A percentile compares a stretch with the other conserved stretches of the same genome.
These are phyloP conservation scores for Patagioenas fasciata DNA, from an alignment of 2,113 vertebrate genomes.

Conservation along the genomic window DNA sequence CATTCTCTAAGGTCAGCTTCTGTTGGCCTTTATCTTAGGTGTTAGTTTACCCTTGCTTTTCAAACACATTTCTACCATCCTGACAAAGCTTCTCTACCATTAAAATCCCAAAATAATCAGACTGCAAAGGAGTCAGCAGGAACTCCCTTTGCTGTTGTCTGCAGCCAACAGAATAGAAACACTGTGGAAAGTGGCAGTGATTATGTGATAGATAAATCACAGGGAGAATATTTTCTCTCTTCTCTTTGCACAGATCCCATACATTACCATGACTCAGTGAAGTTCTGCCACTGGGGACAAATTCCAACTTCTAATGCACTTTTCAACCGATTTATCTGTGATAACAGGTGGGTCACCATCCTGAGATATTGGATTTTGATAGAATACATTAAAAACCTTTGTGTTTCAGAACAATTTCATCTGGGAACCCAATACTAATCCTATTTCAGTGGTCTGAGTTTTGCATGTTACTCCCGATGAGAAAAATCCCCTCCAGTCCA, in stretches of 20 bases:
- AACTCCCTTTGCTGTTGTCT: background rate
- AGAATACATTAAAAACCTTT: constrained; percentile 24
- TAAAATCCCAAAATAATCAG: background rate
- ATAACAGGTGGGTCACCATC: constrained; percentile 35
- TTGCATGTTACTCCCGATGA: background rate
- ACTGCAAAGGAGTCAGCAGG: background rate
- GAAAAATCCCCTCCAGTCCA: background rate
- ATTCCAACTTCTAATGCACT: constrained; percentile 55
- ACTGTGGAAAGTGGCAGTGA: background rate
- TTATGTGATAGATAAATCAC: constrained; percentile 52
- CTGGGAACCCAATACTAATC: constrained; percentile 13
- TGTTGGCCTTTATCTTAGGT: background rate
- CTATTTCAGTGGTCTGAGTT: background rate
- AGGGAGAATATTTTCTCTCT: constrained; percentile 24
- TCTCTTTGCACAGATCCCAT: constrained; percentile 19
- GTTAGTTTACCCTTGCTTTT: background rate
- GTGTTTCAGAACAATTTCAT: constrained; percentile 1
- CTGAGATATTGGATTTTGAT: constrained; percentile 17
- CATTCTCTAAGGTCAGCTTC: background rate
- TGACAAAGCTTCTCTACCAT: background rate
- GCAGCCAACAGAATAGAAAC: background rate
- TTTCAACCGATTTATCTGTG: background rate
- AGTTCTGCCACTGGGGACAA: constrained; percentile 23
- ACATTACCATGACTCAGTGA: constrained; percentile 61
- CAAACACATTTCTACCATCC: background rate